Evolutionary conservation across 1,140 invertebrate species (phyloP), one percentile per base, ranked within the genome.

Genomic region (Ooceraea biroi): DNA sequence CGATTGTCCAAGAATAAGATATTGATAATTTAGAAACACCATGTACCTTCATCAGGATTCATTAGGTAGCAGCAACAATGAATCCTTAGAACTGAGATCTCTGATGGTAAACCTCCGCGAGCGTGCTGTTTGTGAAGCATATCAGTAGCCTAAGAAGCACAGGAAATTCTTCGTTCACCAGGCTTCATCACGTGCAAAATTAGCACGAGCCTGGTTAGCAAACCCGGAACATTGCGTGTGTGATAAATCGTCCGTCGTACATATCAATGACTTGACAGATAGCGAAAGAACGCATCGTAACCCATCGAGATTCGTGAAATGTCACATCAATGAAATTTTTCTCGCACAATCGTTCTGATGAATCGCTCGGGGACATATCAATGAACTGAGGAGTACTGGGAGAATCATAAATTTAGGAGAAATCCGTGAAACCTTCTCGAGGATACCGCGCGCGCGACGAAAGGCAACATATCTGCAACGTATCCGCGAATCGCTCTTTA

Each of bases 401-500:
- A 27, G 50, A 58, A 8, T 10, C 10, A 12, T 12, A 5, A 41
- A 60, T 44, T 0, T 25, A 44, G 11, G 22, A 61, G 50, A 12
- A n/a, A 30, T 14, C 52, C n/a, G 61, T 22, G 27, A 52, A 22
- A 11, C 44, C n/a, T 30, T 27, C 25, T 58, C 17, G 22, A 14
- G 5, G 11, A 12, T 12, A 17, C 14, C 22, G 3, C 36, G 36
- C 5, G 3, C 5, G 27, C 27, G 46, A 44, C 65, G 27, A 57
- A 41, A 73, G 19, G 14, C 41, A 25, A 46, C 58, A 30, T 41
- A 48, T 69, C 74, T 1, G 17, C 22, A 30, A 66, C 65, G 8
- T 84, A 72, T 78, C 48, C 22, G 44, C n/a, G 48, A 69, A 55
- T 57, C 48, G 48, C 50, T 80, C 46, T 80, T 80, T 80, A 80